Evolutionary conservation across 2,113 vertebrate species (phyloP).

Genomic region (Istiophorus platypterus): DNA sequence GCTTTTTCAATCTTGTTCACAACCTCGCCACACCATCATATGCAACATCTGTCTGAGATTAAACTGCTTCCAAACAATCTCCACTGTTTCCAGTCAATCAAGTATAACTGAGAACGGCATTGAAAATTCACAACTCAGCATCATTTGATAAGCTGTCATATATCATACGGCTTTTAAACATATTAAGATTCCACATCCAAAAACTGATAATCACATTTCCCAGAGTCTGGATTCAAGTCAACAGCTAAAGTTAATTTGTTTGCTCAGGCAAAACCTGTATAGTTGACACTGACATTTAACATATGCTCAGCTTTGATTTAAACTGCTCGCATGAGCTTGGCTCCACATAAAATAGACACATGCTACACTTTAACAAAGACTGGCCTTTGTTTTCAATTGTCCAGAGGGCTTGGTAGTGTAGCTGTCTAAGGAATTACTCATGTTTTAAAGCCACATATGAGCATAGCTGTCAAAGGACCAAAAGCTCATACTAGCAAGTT

Average conservation of each 20-base stretch:
- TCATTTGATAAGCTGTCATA: slow-evolving; percentile 9
- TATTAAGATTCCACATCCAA: not conserved
- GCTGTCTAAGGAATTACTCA: slow-evolving; percentile 68
- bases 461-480: slow-evolving; percentile 54
- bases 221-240: slow-evolving; percentile 44
- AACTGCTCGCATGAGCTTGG: slow-evolving; percentile 56
- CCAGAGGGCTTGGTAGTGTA: slow-evolving; percentile 39
- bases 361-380: slow-evolving; percentile 51
- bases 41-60: slow-evolving; percentile 52
- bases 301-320: slow-evolving; percentile 37
- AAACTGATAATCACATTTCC: slow-evolving; percentile 22
- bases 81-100: slow-evolving; percentile 26
- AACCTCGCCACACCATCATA: slow-evolving; percentile 7
- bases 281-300: slow-evolving; percentile 52
- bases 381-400: slow-evolving; percentile 55
- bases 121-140: slow-evolving; percentile 14
- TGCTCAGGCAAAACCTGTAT: slow-evolving; percentile 8
- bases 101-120: slow-evolving; percentile 7
- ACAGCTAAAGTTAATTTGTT: slow-evolving; percentile 44
- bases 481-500: slow-evolving; percentile 42
- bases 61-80: slow-evolving; percentile 43
- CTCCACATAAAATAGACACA: slow-evolving; percentile 56
- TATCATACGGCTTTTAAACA: slow-evolving; percentile 15
- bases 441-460: slow-evolving; percentile 68
- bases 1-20: not conserved